Conservation (phyloP, 2,888 invertebrate species). For the Melinaea marsaeus region DNA sequence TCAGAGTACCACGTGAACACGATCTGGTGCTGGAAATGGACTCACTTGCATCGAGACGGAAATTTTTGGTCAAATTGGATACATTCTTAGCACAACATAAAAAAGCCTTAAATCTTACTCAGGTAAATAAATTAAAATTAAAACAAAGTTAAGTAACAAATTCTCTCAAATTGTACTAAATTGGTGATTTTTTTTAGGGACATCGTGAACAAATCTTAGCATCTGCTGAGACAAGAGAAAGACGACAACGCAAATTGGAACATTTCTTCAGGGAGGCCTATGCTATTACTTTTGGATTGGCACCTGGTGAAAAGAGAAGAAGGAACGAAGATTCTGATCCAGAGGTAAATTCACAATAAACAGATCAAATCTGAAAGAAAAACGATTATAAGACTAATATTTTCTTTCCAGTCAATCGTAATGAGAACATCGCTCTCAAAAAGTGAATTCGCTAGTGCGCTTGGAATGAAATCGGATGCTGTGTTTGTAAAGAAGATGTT, state of each 20-base stretch:
- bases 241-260: slow-evolving; percentile 94
- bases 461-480: slow-evolving; percentile 96
- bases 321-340: slow-evolving; percentile 86
- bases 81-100: slow-evolving; percentile 90
- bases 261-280: slow-evolving; percentile 98
- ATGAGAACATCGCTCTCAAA: slow-evolving; percentile 95
- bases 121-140: slow-evolving; percentile 66
- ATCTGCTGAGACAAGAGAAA: slow-evolving; percentile 94
- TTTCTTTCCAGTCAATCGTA: slow-evolving; percentile 81
- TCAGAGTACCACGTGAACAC: slow-evolving; percentile 91
- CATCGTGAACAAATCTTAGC: slow-evolving; percentile 91
- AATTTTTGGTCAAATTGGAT: slow-evolving; percentile 92
- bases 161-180: no score
- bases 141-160: neutral
- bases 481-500: slow-evolving; percentile 98
- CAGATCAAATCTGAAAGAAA: slow-evolving; percentile 9
- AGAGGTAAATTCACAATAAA: slow-evolving; percentile 70
- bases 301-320: slow-evolving; percentile 89
- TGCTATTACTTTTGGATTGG: slow-evolving; percentile 92
- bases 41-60: slow-evolving; percentile 86
- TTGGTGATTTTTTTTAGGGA: slow-evolving; percentile 54
- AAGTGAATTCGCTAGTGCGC: slow-evolving; percentile 94
- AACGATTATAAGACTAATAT: neutral
- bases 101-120: slow-evolving; percentile 85
- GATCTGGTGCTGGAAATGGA: slow-evolving; percentile 96